phyloP scores from a whole-genome alignment of 1,140 invertebrate genomes.

The Drosophila baimaii region DNA sequence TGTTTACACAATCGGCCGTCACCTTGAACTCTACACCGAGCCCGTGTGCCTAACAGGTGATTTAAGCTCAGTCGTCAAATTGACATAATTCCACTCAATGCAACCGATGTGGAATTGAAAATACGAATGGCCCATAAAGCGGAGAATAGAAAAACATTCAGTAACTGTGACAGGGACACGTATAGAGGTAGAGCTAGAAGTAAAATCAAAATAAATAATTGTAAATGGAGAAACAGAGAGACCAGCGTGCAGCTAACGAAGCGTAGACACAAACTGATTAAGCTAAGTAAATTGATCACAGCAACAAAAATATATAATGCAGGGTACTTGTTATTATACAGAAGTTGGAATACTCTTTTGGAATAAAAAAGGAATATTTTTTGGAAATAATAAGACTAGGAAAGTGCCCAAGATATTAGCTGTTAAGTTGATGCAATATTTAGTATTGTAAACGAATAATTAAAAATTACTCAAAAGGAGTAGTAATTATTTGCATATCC shows the following conservation, averaged over 20 bases:
- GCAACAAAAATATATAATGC: slow-evolving; percentile 6
- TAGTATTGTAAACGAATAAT: too few relatives aligned
- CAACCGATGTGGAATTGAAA: slow-evolving; percentile 31
- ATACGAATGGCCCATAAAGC: slow-evolving; percentile 31
- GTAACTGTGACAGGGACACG: slow-evolving; percentile 43
- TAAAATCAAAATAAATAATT: slow-evolving; percentile 13
- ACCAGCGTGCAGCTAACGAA: slow-evolving; percentile 68
- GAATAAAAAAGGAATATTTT: not conserved
- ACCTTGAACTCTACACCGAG: slow-evolving; percentile 39
- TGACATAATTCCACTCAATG: slow-evolving; percentile 48
- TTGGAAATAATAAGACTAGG: not conserved
- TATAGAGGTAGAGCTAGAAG: slow-evolving; percentile 4
- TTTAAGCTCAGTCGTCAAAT: slow-evolving; percentile 35
- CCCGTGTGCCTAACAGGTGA: slow-evolving; percentile 31
- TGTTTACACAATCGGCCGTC: slow-evolving; percentile 20
- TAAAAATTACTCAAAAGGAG: too few relatives aligned
- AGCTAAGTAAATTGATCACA: slow-evolving; percentile 25
- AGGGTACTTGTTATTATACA: not conserved
- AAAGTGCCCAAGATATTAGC: not conserved
- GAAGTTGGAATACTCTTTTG: not conserved
- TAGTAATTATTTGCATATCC: too few relatives aligned
- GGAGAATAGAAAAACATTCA: slow-evolving; percentile 41
- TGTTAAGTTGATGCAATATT: not conserved
- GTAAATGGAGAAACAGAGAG: slow-evolving; percentile 38
- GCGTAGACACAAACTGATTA: slow-evolving; percentile 73